Evolutionary conservation across 2,113 vertebrate species (phyloP), one percentile per base, ranked within the genome.

Genomic region (Tautogolabrus adspersus): DNA sequence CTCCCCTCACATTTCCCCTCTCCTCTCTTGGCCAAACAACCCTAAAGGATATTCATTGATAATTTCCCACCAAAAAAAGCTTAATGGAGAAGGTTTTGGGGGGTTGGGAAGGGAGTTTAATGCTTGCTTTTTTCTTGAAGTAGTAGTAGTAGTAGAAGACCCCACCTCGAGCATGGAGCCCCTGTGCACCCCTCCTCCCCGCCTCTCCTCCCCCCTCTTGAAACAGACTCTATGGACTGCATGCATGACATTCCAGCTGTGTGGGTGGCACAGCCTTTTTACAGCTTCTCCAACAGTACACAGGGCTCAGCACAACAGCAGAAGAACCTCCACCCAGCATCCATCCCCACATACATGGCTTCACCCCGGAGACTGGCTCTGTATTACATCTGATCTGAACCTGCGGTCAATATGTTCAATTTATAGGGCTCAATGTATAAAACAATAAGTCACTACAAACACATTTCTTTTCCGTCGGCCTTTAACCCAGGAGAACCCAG

Each of bases 221-320:
- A 93, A 94, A 94, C 93, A 94, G 95, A 94, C 93, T 94, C 93
- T 94, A 94, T 94, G 91, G 94, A 95, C 94, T 94, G 94, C 96
- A 94, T 95, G 93, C 94, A 94, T 94, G 90, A 94, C 95, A 96
- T 97, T 96, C 95, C 96, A 95, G 94, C 95, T 90, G 96, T 94
- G 94, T 96, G 96, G 94, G 95, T 96, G 95, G 96, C 93, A 96
- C 91, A 71, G 92, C 89, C 87, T 93, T 94, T 62, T 95, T 95
- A 95, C 92, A 92, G 75, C 75, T 84, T 87, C 89, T 92, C 88
- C 89, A 91, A 84, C 85, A 81, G 81, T 60, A 87, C 78, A 73
- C 81, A 79, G 72, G 72, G 66, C 75, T 88, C 74, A 87, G 85
- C 85, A 56, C 88, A 83, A 59, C 69, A 70, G 76, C 78, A 84